Evolutionary conservation across 2,113 vertebrate species (phyloP).

Genomic region (Parotia lawesii): DNA sequence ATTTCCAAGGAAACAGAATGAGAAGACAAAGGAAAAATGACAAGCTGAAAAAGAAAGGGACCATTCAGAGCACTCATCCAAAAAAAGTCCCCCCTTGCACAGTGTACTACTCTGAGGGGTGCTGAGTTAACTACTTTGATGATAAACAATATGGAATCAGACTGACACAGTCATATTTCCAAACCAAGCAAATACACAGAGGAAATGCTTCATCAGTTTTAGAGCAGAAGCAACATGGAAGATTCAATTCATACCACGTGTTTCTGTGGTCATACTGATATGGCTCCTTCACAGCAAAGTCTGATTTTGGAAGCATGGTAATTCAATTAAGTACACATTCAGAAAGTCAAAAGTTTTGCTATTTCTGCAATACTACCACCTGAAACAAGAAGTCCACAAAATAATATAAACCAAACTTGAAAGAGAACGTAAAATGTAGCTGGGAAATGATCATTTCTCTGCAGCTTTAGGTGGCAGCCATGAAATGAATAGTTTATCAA

Average conservation of each 20-base stretch:
- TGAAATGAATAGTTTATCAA: neutral
- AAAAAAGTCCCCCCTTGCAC: neutral
- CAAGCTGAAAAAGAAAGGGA: neutral
- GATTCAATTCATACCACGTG: neutral
- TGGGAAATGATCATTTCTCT: neutral
- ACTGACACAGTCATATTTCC: neutral
- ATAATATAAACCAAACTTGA: neutral
- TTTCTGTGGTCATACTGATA: slow-evolving; percentile 16
- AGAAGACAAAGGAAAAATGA: neutral
- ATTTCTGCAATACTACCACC: slow-evolving; percentile 27
- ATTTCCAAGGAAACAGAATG: neutral
- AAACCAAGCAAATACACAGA: neutral
- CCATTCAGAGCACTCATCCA: neutral
- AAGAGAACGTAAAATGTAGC: neutral
- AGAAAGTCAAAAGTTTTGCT: slow-evolving; percentile 32
- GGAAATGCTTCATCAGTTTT: neutral
- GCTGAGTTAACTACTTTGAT: neutral
- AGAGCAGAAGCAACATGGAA: slow-evolving; percentile 1
- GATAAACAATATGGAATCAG: neutral
- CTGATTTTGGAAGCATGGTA: slow-evolving; percentile 12
- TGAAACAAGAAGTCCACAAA: slow-evolving; percentile 32
- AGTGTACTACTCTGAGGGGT: neutral
- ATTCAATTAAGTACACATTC: slow-evolving; percentile 9
- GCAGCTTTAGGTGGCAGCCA: neutral
- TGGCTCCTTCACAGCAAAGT: slow-evolving; percentile 22